Percentiles rank a stretch among this genome's conserved stretches.
These are phyloP conservation scores for Zoanthus sansibaricus DNA, from an alignment of 92 coral and sea anemone genomes.

Conservation along the genomic window DNA sequence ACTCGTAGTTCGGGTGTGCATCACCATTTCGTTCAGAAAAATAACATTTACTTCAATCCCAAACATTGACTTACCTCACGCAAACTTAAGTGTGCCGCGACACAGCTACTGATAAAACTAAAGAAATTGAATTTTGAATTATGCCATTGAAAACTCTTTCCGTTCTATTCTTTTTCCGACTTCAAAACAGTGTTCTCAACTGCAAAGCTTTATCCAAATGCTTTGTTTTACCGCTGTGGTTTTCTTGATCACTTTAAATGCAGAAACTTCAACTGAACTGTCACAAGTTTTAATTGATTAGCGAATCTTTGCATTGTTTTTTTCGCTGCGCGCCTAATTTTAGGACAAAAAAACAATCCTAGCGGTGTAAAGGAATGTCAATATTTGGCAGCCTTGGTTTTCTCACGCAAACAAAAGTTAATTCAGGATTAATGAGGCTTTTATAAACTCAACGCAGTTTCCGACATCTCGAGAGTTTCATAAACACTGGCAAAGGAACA, in stretches of 20 bases:
- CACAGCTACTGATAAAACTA: no score
- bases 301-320: not conserved
- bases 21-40: no score
- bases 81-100: not conserved
- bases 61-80: conserved; percentile 1
- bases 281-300: conserved; percentile 14
- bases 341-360: not conserved
- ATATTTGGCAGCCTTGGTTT: conserved; percentile 30
- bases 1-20: not conserved
- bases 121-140: not conserved
- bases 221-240: not conserved
- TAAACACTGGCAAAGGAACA: not conserved
- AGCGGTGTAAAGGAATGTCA: conserved; percentile 19
- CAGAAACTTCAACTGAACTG: conserved; percentile 15
- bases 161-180: not conserved
- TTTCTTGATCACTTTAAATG: not conserved
- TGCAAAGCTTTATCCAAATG: not conserved
- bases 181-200: not conserved
- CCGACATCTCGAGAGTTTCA: conserved; percentile 32
- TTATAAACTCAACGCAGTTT: conserved; percentile 27
- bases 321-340: conserved; percentile 9
- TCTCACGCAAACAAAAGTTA: conserved; percentile 24
- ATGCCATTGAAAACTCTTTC: not conserved
- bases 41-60: not conserved
- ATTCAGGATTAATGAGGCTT: conserved; percentile 41